Evolutionary conservation across 2,797 vertebrate species (phyloP).

Genomic region (Sebastes kiyomatsui): DNA sequence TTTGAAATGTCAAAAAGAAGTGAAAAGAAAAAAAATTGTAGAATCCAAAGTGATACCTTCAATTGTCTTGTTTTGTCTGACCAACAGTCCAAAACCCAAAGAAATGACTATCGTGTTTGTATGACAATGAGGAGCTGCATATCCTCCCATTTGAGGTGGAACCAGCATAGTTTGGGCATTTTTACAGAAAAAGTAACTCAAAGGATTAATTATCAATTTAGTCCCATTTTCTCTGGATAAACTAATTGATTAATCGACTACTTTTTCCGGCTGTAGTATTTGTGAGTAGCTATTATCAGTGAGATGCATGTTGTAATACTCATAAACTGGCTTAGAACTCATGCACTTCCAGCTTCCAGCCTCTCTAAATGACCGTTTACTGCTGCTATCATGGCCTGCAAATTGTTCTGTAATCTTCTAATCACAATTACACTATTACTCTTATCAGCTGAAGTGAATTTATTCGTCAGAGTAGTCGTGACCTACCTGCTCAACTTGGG

Average conservation of each 20-base stretch:
- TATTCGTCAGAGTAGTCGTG: not conserved
- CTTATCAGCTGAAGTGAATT: not conserved
- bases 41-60: too few species aligned
- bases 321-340: not conserved
- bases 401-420: not conserved
- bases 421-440: not conserved
- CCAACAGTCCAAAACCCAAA: too few species aligned
- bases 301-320: not conserved
- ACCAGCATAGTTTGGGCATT: too few species aligned
- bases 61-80: too few species aligned
- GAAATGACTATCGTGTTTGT: too few species aligned
- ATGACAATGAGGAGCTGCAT: too few species aligned
- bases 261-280: not conserved
- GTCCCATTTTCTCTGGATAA: not conserved
- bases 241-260: too few species aligned
- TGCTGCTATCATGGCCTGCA: not conserved
- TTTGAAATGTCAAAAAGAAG: too few species aligned
- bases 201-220: too few species aligned
- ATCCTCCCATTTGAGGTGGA: too few species aligned
- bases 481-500: conserved; percentile 31
- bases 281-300: not conserved
- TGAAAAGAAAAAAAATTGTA: accelerated
- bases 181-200: too few species aligned
- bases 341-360: not conserved
- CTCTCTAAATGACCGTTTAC: not conserved